Evolutionary conservation across 2,888 invertebrate species (phyloP), one percentile per base, ranked within the genome.

Genomic region (Drosophila borborema): DNA sequence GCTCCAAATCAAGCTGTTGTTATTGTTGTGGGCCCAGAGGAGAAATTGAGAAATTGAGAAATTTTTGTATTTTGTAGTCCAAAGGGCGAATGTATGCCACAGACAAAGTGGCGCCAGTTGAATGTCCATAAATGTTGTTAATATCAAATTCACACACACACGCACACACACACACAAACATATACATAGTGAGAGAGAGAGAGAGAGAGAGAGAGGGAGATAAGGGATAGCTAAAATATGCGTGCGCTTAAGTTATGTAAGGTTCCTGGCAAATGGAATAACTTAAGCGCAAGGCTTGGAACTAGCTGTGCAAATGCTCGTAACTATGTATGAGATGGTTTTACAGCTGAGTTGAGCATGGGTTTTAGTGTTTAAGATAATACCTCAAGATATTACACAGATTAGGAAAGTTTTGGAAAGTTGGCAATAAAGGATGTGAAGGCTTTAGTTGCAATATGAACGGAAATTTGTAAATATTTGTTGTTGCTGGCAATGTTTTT

Each of bases 1-100:
- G 88, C 82, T 91, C 90, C 90, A 90, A 85, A 84, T 90, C 86
- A 79, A 90, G 82, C 90, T 90, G 77, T 70, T 66, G 45, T 48
- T 49, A 31, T 48, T 48, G 28, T 51, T 51, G 46, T 46, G 23
- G 18, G 49, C 64, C 55, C 59, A 64, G 60, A 34, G 51, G 36
- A 18, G 51, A 51, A 63, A 67, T 45, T 59, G 48, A 55, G 40
- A 41, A 64, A 61, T 59, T 59, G 60, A 60, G 67, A 75, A 64
- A 71, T 61, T 81, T 31, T 48, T 63, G 23, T 64, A 16, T 64
- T 55, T 55, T 36, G 45, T 41, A 41, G 49, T 45, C 46, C 62
- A 74, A 65, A 86, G 67, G 72, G 53, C 67, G 63, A 78, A 80
- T 77, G 83, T 86, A 74, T 69, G 80, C 71, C 80, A 55, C 56